A percentile compares a stretch with the other conserved stretches of the same genome.
Evolutionary conservation across 1,140 invertebrate species (phyloP).

Genomic region (Wiebesia pumilae): DNA sequence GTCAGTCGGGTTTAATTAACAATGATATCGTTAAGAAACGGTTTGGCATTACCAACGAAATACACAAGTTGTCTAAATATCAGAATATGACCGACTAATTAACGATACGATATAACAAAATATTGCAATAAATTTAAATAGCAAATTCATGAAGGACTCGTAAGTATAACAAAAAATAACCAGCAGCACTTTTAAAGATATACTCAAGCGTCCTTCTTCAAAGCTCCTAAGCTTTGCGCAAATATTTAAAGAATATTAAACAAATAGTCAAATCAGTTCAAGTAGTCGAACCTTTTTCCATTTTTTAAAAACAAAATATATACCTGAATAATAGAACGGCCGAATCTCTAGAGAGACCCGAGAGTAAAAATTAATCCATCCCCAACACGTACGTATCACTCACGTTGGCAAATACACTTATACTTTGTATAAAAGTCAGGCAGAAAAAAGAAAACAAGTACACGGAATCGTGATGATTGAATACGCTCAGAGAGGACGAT

Average conservation of each 20-base stretch:
- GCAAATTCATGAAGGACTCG: no score
- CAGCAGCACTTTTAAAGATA: no score
- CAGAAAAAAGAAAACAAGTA: neutral
- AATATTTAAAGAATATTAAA: neutral
- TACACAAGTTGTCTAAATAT: no score
- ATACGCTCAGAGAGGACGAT: neutral
- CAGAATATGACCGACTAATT: no score
- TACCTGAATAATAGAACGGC: neutral
- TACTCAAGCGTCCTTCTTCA: no score
- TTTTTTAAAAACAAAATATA: neutral
- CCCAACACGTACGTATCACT: neutral
- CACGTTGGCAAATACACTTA: conserved; percentile 13
- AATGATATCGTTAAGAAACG: no score
- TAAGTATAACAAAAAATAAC: no score
- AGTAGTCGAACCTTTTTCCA: neutral
- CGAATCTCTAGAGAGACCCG: neutral
- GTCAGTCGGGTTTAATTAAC: no score
- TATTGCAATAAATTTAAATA: no score
- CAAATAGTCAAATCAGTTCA: neutral
- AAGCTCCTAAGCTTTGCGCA: no score
- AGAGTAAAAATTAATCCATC: conserved; percentile 49
- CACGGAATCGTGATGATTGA: conserved; percentile 34
- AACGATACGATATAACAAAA: no score
- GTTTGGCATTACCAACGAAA: no score
- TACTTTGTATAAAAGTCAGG: conserved; percentile 38